Evolutionary conservation across 2,888 invertebrate species (phyloP).

Genomic region (Saturnia pavonia): DNA sequence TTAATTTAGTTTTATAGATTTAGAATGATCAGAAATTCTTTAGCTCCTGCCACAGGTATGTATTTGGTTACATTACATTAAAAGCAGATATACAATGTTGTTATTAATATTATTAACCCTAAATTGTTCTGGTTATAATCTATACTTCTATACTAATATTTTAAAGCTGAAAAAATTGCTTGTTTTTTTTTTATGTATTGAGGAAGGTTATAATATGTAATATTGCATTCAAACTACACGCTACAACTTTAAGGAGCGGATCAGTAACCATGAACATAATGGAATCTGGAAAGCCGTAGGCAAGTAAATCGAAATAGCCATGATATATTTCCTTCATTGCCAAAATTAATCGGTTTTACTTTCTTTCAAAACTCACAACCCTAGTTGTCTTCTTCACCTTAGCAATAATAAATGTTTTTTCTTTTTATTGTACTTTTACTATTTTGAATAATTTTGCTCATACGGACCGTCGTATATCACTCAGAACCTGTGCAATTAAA

Average conservation of each 20-base stretch:
- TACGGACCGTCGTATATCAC: slow-evolving; percentile 37
- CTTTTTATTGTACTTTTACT: slow-evolving; percentile 17
- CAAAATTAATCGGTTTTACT: neutral
- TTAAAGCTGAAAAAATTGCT: no score
- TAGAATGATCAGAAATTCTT: neutral
- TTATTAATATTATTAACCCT: neutral
- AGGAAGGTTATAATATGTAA: no score
- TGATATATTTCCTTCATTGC: no score
- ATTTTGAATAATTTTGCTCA: slow-evolving; percentile 49
- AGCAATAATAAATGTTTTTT: neutral
- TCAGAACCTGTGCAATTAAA: slow-evolving; percentile 60
- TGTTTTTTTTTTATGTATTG: no score
- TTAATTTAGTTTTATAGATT: slow-evolving; percentile 5
- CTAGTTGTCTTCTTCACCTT: neutral
- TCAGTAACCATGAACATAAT: no score
- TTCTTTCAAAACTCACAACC: neutral
- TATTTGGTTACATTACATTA: neutral
- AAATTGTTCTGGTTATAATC: neutral
- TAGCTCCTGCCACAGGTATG: neutral
- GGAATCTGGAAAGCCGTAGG: no score
- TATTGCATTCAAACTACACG: no score
- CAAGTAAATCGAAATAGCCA: no score
- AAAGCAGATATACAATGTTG: neutral
- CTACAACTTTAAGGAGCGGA: no score
- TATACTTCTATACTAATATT: neutral